Evolutionary conservation across 2,797 vertebrate genomes (phyloP).

Genomic region (Petrocephalus sullivani): DNA sequence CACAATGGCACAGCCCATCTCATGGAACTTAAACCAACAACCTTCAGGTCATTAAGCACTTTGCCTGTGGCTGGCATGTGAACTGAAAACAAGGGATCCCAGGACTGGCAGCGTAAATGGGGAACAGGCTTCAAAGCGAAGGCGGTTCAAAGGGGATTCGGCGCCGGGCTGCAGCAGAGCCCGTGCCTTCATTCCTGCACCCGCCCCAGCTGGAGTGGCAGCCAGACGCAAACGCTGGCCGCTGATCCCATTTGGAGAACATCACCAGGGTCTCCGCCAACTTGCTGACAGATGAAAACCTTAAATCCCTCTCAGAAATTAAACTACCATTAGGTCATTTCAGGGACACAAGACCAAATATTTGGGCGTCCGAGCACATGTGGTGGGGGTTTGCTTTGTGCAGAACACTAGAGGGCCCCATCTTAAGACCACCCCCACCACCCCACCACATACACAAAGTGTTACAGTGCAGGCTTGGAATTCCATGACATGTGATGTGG

Average conservation of each 20-base stretch:
- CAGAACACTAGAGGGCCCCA: neutral
- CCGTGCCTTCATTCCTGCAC: neutral
- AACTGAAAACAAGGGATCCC: slow-evolving; percentile 2
- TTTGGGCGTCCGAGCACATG: neutral
- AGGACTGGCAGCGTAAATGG: neutral
- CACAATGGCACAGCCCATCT: neutral
- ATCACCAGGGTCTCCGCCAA: neutral
- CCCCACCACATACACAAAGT: neutral
- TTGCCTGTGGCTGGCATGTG: neutral
- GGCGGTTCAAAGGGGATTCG: neutral
- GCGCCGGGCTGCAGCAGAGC: neutral
- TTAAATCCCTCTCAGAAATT: slow-evolving; percentile 3
- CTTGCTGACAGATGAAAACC: neutral
- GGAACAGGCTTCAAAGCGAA: neutral
- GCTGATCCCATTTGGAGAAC: neutral
- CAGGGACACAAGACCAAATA: neutral
- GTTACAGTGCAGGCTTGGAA: neutral
- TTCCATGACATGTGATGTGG: neutral
- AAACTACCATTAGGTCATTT: slow-evolving; percentile 1
- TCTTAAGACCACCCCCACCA: neutral
- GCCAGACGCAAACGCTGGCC: neutral
- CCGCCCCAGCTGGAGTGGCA: neutral
- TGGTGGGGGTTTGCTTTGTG: neutral
- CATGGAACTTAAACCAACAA: neutral
- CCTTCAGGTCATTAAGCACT: neutral